Evolutionary conservation across 2,113 vertebrate genomes (phyloP).

Genomic region (Melierax canorus): DNA sequence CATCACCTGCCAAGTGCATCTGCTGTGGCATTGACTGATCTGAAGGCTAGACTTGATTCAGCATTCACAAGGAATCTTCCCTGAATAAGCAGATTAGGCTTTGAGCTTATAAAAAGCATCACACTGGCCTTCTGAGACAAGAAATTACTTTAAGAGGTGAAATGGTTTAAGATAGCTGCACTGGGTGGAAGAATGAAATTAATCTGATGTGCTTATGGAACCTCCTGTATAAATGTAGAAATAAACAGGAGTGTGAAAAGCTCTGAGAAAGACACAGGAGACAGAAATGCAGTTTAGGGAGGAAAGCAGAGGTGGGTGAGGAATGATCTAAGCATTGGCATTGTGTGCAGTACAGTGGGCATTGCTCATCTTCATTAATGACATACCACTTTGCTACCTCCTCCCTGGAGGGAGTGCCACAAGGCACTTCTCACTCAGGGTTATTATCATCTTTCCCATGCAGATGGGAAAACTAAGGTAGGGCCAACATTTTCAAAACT

Average conservation of each 20-base stretch:
- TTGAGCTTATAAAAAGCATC: background rate
- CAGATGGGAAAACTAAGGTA: background rate
- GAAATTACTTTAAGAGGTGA: background rate
- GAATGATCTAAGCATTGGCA: background rate
- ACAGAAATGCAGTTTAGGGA: background rate
- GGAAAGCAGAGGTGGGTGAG: slow-evolving; percentile 21
- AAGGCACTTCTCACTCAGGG: background rate
- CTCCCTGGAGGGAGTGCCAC: background rate
- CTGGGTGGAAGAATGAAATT: background rate
- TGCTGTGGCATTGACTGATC: background rate
- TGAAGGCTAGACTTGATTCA: background rate
- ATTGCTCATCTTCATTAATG: background rate
- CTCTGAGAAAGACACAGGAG: background rate
- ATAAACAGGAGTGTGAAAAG: background rate
- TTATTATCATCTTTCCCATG: background rate
- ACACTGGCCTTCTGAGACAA: background rate
- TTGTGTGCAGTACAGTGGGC: background rate
- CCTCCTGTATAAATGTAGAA: background rate
- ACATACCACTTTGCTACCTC: background rate
- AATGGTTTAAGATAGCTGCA: background rate
- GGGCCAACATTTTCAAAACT: background rate
- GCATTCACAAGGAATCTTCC: background rate
- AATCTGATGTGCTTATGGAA: background rate
- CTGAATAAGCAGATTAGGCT: background rate
- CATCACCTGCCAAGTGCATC: background rate